Percentiles rank a stretch among this genome's conserved stretches.
Evolutionary conservation across 1,140 invertebrate genomes (phyloP).

Genomic region (Zaprionus gabonicus): DNA sequence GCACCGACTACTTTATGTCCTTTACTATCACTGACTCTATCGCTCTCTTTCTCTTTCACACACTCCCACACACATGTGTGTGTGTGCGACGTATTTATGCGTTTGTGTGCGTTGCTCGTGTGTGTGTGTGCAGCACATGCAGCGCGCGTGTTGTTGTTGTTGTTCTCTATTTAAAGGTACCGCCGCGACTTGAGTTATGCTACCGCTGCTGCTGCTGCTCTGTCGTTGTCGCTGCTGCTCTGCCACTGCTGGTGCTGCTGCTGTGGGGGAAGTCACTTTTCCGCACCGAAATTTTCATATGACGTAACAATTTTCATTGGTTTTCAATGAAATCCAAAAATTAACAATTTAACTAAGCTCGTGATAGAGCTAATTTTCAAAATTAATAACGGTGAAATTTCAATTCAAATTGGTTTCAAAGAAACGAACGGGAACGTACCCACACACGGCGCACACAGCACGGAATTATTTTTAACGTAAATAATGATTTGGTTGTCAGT

Average conservation of each 20-base stretch:
- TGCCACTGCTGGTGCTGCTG: constrained; percentile 9
- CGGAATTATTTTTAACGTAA: constrained; percentile 54
- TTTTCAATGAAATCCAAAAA: constrained; percentile 9
- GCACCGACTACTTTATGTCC: constrained; percentile 43
- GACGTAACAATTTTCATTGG: constrained; percentile 45
- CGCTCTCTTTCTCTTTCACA: not conserved
- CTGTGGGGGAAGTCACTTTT: constrained; percentile 35
- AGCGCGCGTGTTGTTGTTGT: constrained; percentile 22
- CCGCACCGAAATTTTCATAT: constrained; percentile 46
- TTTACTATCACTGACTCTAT: constrained; percentile 2
- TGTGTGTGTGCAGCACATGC: constrained; percentile 25
- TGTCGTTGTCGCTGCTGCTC: not conserved
- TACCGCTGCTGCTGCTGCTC: constrained; percentile 6
- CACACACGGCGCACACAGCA: constrained; percentile 33
- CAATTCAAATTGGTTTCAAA: constrained; percentile 30
- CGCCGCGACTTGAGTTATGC: constrained; percentile 11
- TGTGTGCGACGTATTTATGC: not conserved
- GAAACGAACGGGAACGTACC: constrained; percentile 22
- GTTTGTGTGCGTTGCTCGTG: not conserved
- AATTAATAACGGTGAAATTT: constrained; percentile 30
- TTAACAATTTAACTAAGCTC: constrained; percentile 7
- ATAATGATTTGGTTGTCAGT: constrained; percentile 44
- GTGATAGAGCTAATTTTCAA: not conserved
- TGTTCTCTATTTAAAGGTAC: constrained; percentile 30
- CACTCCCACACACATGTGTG: constrained; percentile 6